Percentiles rank a stretch among this genome's conserved stretches.
These are phyloP conservation scores for Melanotaenia trifasciata DNA, from an alignment of 2,797 vertebrate species.

Conservation along the genomic window DNA sequence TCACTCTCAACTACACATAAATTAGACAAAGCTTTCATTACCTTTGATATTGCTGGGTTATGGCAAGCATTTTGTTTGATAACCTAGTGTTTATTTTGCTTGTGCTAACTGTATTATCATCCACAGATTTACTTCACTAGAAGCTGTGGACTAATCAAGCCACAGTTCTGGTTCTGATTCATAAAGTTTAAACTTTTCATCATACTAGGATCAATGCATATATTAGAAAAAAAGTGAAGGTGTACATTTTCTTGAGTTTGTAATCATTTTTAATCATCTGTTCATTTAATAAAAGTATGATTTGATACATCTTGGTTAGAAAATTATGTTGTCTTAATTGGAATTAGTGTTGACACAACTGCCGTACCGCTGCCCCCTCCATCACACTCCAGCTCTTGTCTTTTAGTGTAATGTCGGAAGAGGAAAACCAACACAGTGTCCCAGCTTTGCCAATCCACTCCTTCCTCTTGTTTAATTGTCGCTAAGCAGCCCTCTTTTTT, in stretches of 20 bases:
- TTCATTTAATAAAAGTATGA: slow-evolving; percentile 18
- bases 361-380: slow-evolving; percentile 40
- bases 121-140: neutral
- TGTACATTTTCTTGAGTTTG: slow-evolving; percentile 11
- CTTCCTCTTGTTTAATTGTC: slow-evolving; percentile 66
- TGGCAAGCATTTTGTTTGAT: neutral
- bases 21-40: neutral
- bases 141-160: neutral
- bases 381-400: slow-evolving; percentile 76
- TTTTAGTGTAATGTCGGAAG: slow-evolving; percentile 72
- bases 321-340: slow-evolving; percentile 54
- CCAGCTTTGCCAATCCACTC: slow-evolving; percentile 67
- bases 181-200: neutral
- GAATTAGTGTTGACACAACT: slow-evolving; percentile 68
- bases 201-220: neutral
- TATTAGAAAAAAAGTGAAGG: neutral
- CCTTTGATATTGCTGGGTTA: neutral
- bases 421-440: slow-evolving; percentile 77
- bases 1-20: neutral
- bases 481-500: slow-evolving; percentile 75
- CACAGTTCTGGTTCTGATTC: neutral
- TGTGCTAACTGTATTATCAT: neutral
- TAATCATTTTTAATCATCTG: slow-evolving; percentile 10
- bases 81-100: neutral
- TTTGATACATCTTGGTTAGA: slow-evolving; percentile 46